A percentile compares a stretch with the other conserved stretches of the same genome.
Conservation (phyloP, 2,113 vertebrate species). For the Platysteira castanea region DNA sequence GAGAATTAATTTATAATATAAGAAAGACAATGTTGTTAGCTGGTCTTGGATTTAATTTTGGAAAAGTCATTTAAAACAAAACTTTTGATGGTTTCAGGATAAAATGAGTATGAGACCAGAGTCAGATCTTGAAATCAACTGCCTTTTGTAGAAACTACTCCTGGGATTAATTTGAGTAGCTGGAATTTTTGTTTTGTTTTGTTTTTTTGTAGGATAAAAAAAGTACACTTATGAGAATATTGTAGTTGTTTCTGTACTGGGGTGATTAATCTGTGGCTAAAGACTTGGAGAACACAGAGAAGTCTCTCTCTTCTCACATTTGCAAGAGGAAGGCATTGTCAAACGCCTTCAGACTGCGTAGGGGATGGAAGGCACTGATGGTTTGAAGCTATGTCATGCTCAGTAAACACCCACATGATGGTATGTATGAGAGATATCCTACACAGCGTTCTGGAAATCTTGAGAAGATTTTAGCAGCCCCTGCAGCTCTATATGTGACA, state of each 20-base stretch:
- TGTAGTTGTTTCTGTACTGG: not conserved
- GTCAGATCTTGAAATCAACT: not conserved
- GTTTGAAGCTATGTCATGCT: constrained; percentile 36
- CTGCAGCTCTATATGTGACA: not conserved
- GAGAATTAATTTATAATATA: not conserved
- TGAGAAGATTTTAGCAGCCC: not conserved
- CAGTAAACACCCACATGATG: constrained; percentile 48
- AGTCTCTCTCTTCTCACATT: not conserved
- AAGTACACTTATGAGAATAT: not conserved
- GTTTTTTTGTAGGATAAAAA: not conserved
- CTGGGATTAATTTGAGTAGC: not conserved
- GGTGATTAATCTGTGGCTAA: not conserved
- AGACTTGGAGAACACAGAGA: not conserved
- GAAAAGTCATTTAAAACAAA: not conserved
- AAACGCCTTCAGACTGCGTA: constrained; percentile 39
- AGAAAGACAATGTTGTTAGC: not conserved
- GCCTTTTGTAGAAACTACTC: not conserved
- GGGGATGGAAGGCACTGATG: constrained; percentile 27
- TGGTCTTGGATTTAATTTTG: not conserved
- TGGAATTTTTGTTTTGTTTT: not conserved
- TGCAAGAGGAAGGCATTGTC: constrained; percentile 17
- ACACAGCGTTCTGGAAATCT: not conserved
- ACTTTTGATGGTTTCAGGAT: not conserved
- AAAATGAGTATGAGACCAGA: not conserved
- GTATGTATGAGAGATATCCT: not conserved